These are phyloP conservation scores for Andrena dorsata DNA, from an alignment of 2,888 invertebrate species.

Conservation along the genomic window DNA sequence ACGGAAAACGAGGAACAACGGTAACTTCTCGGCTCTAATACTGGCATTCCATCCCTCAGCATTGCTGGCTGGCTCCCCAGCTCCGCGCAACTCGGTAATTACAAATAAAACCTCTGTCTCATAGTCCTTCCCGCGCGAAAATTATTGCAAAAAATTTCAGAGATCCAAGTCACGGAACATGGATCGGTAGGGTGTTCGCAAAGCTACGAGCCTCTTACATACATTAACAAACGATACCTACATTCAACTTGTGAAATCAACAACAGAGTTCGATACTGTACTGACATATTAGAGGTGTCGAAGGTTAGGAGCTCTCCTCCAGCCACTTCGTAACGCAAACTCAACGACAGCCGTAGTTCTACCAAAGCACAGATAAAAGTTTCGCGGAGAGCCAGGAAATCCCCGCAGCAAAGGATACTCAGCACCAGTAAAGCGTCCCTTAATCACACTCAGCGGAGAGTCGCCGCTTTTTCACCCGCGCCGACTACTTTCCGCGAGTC, in stretches of 20 bases:
- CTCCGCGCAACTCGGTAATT: constrained; percentile 61
- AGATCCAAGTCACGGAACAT: neutral
- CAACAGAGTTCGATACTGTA: no score
- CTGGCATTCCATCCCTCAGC: constrained; percentile 42
- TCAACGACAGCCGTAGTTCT: no score
- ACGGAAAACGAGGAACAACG: constrained; percentile 49
- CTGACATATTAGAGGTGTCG: no score
- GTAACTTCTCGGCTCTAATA: constrained; percentile 53
- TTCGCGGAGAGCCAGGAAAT: neutral
- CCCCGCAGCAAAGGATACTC: constrained; percentile 16
- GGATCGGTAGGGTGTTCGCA: no score
- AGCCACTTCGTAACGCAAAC: no score
- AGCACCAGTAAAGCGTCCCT: constrained; percentile 13
- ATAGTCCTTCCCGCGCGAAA: neutral
- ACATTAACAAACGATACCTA: no score
- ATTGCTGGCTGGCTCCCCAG: constrained; percentile 13
- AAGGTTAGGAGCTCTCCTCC: no score
- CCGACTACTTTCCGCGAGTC: constrained; percentile 5
- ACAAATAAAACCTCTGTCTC: constrained; percentile 36
- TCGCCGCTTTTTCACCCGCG: neutral
- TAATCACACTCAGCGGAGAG: neutral
- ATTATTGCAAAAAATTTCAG: neutral
- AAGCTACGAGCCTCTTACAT: no score
- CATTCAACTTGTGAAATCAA: no score
- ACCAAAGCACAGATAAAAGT: neutral